Evolutionary conservation across 2,888 invertebrate species (phyloP).

Genomic region (Temnothorax ravouxi): DNA sequence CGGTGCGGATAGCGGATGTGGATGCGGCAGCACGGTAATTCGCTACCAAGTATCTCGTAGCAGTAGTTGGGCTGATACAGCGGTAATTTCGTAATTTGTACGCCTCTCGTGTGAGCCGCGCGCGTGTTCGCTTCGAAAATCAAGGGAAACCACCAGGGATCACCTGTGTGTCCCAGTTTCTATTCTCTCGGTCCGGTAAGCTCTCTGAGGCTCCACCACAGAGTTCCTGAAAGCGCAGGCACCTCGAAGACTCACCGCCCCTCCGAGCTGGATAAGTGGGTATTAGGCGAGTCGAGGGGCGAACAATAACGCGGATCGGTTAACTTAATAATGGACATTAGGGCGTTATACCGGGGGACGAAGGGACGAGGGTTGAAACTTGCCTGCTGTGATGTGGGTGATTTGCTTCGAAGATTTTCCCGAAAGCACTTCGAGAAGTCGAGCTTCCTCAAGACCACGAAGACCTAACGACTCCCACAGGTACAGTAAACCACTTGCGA

Average conservation of each 20-base stretch:
- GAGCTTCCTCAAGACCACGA: conserved; percentile 63
- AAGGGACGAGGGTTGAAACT: conserved; percentile 69
- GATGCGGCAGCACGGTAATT: conserved; percentile 50
- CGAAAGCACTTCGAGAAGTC: conserved; percentile 73
- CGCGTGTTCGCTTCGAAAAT: conserved; percentile 75
- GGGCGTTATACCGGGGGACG: conserved; percentile 69
- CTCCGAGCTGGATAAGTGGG: conserved; percentile 76
- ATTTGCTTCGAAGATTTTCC: conserved; percentile 77
- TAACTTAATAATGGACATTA: conserved; percentile 80
- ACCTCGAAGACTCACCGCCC: conserved; percentile 68
- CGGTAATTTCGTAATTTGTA: conserved; percentile 72
- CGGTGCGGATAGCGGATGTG: conserved; percentile 10
- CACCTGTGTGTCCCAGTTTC: conserved; percentile 77
- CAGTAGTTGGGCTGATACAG: conserved; percentile 60
- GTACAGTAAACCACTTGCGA: conserved; percentile 58
- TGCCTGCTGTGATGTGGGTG: conserved; percentile 74
- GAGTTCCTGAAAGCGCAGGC: conserved; percentile 74
- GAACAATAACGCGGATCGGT: conserved; percentile 79
- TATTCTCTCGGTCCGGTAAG: conserved; percentile 73
- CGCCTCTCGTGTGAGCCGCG: conserved; percentile 57
- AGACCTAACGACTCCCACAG: conserved; percentile 57
- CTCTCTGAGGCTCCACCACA: conserved; percentile 62
- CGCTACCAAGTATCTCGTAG: conserved; percentile 55
- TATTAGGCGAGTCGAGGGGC: conserved; percentile 75
- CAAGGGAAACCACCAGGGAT: conserved; percentile 74